A percentile compares a stretch with the other conserved stretches of the same genome.
These are phyloP conservation scores for Pangasianodon hypophthalmus DNA, from an alignment of 2,113 vertebrate species.

Conservation along the genomic window DNA sequence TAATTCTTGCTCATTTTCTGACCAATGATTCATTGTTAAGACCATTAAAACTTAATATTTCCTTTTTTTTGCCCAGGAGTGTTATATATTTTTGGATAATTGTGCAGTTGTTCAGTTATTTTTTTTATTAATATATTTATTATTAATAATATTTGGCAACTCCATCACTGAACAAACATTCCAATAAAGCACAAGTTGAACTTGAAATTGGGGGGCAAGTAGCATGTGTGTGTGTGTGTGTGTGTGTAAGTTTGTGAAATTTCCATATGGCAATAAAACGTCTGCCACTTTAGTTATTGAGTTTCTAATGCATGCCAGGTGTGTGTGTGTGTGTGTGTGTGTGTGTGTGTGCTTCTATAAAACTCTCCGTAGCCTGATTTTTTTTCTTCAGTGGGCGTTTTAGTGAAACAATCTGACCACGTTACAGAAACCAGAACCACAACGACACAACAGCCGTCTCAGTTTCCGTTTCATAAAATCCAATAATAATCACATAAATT, in stretches of 20 bases:
- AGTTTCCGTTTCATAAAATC: constrained; percentile 36
- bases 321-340: constrained; percentile 45
- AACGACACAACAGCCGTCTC: constrained; percentile 27
- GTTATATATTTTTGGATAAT: not conserved
- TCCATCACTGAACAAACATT: not conserved
- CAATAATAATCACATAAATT: constrained; percentile 30
- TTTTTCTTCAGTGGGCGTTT: constrained; percentile 6
- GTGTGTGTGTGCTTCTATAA: constrained; percentile 21
- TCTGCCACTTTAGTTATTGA: constrained; percentile 79
- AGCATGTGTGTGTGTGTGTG: constrained; percentile 51
- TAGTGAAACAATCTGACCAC: constrained; percentile 30
- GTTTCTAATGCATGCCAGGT: constrained; percentile 78
- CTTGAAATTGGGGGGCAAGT: constrained; percentile 26
- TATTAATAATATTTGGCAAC: not conserved
- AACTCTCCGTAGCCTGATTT: constrained; percentile 17
- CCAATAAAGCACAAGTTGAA: constrained; percentile 25
- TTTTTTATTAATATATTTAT: not conserved
- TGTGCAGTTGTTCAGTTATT: not conserved
- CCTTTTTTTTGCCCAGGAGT: no score
- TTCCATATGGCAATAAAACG: constrained; percentile 78
- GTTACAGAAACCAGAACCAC: constrained; percentile 31
- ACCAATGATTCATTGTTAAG: no score
- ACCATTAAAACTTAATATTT: no score
- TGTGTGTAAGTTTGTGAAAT: constrained; percentile 68
- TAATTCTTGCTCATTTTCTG: no score